phyloP scores from a whole-genome alignment of 2,888 invertebrate genomes.

The Dorcus hopei region DNA sequence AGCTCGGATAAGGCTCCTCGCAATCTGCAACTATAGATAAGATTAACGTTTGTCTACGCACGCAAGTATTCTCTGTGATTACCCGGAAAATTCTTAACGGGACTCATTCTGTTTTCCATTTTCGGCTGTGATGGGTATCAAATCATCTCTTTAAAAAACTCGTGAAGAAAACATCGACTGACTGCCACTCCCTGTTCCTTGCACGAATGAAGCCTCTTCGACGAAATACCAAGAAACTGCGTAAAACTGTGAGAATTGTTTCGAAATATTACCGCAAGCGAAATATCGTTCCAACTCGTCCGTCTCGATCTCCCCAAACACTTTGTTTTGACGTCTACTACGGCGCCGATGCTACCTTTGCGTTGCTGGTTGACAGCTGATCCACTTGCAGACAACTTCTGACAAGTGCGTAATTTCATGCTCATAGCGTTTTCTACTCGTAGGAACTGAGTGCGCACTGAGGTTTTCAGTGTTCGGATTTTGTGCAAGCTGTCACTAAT shows the following conservation, averaged over 20 bases:
- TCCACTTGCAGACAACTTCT: neutral
- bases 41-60: conserved; percentile 10
- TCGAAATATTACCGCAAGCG: conserved; percentile 3
- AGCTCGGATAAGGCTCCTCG: conserved; percentile 80
- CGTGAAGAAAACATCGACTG: neutral
- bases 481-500: too few species aligned
- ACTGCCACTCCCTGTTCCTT: neutral
- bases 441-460: too few species aligned
- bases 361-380: conserved; percentile 14
- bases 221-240: neutral
- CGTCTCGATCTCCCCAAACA: conserved; percentile 5
- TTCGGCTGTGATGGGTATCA: conserved; percentile 3
- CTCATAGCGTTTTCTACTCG: too few species aligned
- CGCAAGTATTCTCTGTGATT: conserved; percentile 18
- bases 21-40: conserved; percentile 8
- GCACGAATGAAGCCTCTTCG: neutral
- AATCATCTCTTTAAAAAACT: conserved; percentile 5
- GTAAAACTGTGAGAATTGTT: conserved; percentile 2
- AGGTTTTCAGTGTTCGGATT: too few species aligned
- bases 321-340: conserved; percentile 12
- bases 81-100: conserved; percentile 53
- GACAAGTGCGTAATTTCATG: too few species aligned
- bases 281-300: conserved; percentile 4
- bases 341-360: conserved; percentile 1
- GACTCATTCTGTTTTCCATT: conserved; percentile 39